These are phyloP conservation scores for Phainopepla nitens DNA, from an alignment of 2,113 vertebrate species.

Conservation along the genomic window DNA sequence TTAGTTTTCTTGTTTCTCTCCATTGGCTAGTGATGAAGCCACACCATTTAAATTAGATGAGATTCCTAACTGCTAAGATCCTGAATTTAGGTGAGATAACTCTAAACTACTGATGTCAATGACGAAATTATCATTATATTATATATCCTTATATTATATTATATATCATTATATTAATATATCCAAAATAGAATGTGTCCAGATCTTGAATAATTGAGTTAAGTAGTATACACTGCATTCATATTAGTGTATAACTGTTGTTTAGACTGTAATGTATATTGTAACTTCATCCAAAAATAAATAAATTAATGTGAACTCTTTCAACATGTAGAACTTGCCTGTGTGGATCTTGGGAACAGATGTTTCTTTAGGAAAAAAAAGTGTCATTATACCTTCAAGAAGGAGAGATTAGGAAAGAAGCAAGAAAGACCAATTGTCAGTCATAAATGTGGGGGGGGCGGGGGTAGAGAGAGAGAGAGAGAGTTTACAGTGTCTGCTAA, in stretches of 20 bases:
- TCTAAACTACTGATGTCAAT: neutral
- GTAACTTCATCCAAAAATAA: neutral
- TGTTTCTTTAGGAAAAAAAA: neutral
- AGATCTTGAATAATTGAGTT: neutral
- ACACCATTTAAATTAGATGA: neutral
- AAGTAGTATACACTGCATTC: neutral
- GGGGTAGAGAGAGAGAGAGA: neutral
- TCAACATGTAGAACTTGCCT: neutral
- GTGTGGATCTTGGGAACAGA: neutral
- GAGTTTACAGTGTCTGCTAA: neutral
- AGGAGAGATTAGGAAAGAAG: neutral
- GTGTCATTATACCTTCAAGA: neutral
- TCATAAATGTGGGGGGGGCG: rapidly evolving
- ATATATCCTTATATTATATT: too few relatives aligned
- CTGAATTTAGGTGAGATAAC: neutral
- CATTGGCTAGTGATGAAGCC: neutral
- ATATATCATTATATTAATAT: neutral
- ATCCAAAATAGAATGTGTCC: neutral
- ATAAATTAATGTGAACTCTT: neutral
- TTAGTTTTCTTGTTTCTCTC: neutral
- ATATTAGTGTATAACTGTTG: neutral
- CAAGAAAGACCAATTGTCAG: neutral
- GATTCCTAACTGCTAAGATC: neutral
- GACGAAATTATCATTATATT: neutral
- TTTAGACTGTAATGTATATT: neutral